A percentile compares a stretch with the other conserved stretches of the same genome.
Conservation (phyloP, 1,140 invertebrate genomes). For the Monochamus saltuarius region DNA sequence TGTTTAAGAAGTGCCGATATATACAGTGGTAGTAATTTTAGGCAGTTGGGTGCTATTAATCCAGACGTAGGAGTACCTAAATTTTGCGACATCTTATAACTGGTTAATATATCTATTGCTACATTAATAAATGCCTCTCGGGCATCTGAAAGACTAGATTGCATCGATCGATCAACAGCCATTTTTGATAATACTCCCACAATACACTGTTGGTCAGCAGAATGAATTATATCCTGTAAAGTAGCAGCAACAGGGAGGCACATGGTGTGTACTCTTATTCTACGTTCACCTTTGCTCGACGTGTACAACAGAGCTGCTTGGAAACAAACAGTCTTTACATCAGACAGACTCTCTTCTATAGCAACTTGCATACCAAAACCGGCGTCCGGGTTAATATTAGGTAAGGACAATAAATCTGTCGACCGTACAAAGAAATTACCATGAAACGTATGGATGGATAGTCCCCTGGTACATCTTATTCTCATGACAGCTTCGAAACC, state of each 20-base stretch:
- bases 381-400: constrained; percentile 97
- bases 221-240: constrained; percentile 81
- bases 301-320: constrained; percentile 98
- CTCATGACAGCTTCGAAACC: constrained; percentile 99
- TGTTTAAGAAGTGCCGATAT: constrained; percentile 89
- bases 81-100: constrained; percentile 75
- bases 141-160: constrained; percentile 86
- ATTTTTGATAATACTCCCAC: constrained; percentile 92
- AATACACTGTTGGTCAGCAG: constrained; percentile 95
- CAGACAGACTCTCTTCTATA: constrained; percentile 88
- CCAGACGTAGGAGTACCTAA: constrained; percentile 60
- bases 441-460: constrained; percentile 97
- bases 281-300: constrained; percentile 94
- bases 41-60: constrained; percentile 71
- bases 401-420: constrained; percentile 92
- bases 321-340: constrained; percentile 90
- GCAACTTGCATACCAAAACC: constrained; percentile 97
- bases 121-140: constrained; percentile 96
- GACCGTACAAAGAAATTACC: constrained; percentile 99
- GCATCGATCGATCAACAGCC: constrained; percentile 90
- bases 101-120: constrained; percentile 84
- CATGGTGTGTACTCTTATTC: constrained; percentile 96
- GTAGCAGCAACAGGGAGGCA: constrained; percentile 87
- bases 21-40: constrained; percentile 85
- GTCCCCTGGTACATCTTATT: constrained; percentile 88